A percentile compares a stretch with the other conserved stretches of the same genome.
These are phyloP conservation scores for Lucifuga dentata DNA, from an alignment of 2,113 vertebrate genomes.

Conservation along the genomic window DNA sequence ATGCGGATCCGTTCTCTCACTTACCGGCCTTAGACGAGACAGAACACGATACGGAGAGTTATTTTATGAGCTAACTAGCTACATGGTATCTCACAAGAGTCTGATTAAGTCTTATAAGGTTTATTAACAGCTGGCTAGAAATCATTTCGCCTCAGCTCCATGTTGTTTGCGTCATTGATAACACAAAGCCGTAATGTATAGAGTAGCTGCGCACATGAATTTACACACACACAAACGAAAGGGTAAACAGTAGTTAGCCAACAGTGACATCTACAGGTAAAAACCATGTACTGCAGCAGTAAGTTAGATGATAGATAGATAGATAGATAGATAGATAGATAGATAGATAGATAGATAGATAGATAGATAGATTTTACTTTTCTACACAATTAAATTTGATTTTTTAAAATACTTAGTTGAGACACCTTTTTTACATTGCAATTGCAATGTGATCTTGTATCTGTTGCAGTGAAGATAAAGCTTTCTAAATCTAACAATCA, in stretches of 20 bases:
- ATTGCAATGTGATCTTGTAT: too few relatives aligned
- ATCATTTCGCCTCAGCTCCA: conserved; percentile 66
- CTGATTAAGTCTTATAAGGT: conserved; percentile 18
- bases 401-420: too few relatives aligned
- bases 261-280: conserved; percentile 46
- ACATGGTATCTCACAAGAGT: conserved; percentile 41
- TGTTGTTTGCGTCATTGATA: conserved; percentile 51
- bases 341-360: too few relatives aligned
- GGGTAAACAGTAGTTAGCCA: fast-evolving
- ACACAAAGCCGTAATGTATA: conserved; percentile 38
- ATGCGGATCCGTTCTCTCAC: conserved; percentile 30
- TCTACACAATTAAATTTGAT: too few relatives aligned
- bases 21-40: conserved; percentile 59
- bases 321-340: too few relatives aligned
- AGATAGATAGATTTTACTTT: too few relatives aligned
- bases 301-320: too few relatives aligned
- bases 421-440: too few relatives aligned
- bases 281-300: not conserved
- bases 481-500: too few relatives aligned
- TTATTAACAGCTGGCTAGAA: conserved; percentile 34
- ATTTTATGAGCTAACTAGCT: conserved; percentile 40
- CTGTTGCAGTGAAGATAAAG: too few relatives aligned
- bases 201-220: conserved; percentile 50
- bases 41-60: conserved; percentile 9
- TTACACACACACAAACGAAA: fast-evolving